phyloP scores from a whole-genome alignment of 2,113 vertebrate species.

The Sander vitreus region DNA sequence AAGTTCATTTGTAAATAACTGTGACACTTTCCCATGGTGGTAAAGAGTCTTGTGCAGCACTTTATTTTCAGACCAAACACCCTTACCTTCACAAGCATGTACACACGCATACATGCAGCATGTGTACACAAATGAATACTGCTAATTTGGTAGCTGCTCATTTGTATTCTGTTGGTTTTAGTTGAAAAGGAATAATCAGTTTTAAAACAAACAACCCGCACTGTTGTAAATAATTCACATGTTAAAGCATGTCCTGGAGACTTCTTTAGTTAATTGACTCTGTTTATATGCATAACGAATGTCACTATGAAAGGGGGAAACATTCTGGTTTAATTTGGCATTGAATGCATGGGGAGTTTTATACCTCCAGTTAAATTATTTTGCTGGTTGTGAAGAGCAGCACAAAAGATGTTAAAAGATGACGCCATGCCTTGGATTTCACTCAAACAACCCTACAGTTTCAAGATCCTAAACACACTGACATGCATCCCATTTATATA shows the following conservation, averaged over 20 bases:
- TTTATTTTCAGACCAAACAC: neutral
- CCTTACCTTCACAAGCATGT: neutral
- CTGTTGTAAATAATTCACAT: neutral
- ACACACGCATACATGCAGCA: neutral
- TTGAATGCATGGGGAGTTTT: conserved; percentile 47
- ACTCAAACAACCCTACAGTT: conserved; percentile 44
- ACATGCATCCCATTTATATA: conserved; percentile 67
- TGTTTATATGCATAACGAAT: conserved; percentile 38
- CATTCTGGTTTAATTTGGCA: conserved; percentile 47
- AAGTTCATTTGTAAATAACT: conserved; percentile 61
- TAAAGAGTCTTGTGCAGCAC: conserved; percentile 16
- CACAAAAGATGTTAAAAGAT: conserved; percentile 55
- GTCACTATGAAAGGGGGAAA: conserved; percentile 32
- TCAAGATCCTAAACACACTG: conserved; percentile 47
- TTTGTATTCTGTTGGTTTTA: conserved; percentile 5
- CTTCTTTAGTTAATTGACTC: conserved; percentile 39
- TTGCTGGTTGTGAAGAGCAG: conserved; percentile 36
- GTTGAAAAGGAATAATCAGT: neutral
- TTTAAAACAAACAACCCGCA: neutral
- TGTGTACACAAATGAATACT: neutral
- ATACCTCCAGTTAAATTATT: conserved; percentile 47
- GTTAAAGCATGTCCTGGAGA: conserved; percentile 13
- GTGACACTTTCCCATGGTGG: conserved; percentile 63
- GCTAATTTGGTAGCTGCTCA: neutral
- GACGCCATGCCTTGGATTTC: conserved; percentile 50